Conservation (phyloP, 2,113 vertebrate species). For the Osmerus eperlanus region DNA sequence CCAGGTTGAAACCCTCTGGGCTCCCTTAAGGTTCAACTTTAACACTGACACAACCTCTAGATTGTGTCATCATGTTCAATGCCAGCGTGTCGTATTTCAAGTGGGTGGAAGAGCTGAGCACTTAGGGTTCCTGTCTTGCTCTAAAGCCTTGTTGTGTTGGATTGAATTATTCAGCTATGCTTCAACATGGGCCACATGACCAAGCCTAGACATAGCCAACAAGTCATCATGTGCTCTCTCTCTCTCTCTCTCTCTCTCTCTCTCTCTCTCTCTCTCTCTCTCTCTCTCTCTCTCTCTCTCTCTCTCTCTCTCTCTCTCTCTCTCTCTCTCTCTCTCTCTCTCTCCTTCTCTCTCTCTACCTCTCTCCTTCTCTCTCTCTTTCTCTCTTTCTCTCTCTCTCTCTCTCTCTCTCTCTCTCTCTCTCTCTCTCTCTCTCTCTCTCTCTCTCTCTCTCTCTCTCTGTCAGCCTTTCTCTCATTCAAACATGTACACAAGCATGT, state of each 20-base stretch:
- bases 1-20: too few relatives aligned
- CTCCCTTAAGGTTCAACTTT: too few relatives aligned
- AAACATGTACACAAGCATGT: background rate
- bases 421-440: background rate
- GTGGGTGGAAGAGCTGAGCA: constrained; percentile 29
- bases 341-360: constrained; percentile 10
- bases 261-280: constrained; percentile 13
- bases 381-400: constrained; percentile 13
- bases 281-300: background rate
- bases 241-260: constrained; percentile 17
- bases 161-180: constrained; percentile 57
- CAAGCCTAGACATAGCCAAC: constrained; percentile 29
- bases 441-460: background rate
- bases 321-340: background rate
- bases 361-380: constrained; percentile 22
- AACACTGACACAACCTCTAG: background rate
- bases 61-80: background rate
- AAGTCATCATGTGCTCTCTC: constrained; percentile 37
- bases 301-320: background rate
- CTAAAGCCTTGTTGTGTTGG: constrained; percentile 35
- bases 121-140: constrained; percentile 16
- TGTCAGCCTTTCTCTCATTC: background rate
- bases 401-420: background rate
- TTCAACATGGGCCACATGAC: constrained; percentile 42
- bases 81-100: background rate